phyloP scores from a whole-genome alignment of 2,797 vertebrate genomes.

The Enteromius paludinosus region DNA sequence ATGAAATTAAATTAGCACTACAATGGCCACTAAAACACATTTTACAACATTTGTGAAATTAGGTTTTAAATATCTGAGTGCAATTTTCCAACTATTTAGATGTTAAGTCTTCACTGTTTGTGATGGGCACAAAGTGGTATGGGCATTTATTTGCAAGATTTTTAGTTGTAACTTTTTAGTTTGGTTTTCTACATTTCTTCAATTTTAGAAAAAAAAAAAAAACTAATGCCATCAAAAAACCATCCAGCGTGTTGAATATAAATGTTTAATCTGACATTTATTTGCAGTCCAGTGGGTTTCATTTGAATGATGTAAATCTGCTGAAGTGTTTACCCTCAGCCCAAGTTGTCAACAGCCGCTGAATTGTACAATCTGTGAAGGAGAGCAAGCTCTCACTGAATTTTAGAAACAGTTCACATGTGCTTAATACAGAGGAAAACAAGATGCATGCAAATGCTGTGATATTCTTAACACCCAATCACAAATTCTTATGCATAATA shows the following conservation, averaged over 20 bases:
- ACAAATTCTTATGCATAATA: neutral
- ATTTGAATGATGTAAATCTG: constrained; percentile 65
- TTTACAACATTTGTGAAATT: neutral
- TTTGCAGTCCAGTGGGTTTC: constrained; percentile 63
- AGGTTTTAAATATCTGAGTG: neutral
- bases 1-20: constrained; percentile 48
- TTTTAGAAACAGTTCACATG: constrained; percentile 26
- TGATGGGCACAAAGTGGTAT: neutral
- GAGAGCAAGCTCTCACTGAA: constrained; percentile 28
- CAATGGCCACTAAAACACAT: neutral
- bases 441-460: neutral
- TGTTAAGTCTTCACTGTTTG: neutral
- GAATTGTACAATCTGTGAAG: constrained; percentile 56
- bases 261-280: constrained; percentile 66
- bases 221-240: constrained; percentile 56
- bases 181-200: constrained; percentile 37
- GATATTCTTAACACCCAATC: neutral
- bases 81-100: neutral
- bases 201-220: constrained; percentile 27
- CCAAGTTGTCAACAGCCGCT: constrained; percentile 62
- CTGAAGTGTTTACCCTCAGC: constrained; percentile 57
- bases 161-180: constrained; percentile 35
- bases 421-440: constrained; percentile 20
- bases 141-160: constrained; percentile 30
- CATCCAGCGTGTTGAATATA: constrained; percentile 56